Evolutionary conservation across 2,113 vertebrate genomes (phyloP).

Genomic region (Bufo gargarizans): DNA sequence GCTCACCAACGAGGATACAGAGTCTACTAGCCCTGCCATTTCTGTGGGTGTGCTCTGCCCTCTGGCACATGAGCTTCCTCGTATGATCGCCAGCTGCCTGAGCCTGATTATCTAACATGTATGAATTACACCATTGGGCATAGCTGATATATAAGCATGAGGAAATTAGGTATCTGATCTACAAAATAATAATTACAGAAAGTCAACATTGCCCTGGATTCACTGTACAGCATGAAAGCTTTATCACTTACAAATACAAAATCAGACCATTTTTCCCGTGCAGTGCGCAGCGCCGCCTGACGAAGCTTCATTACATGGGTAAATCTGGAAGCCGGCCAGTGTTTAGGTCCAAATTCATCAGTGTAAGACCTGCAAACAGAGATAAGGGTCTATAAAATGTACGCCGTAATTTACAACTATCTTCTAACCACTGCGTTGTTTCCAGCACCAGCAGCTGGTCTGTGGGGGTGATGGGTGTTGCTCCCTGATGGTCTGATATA

Average conservation of each 20-base stretch:
- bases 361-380: slow-evolving; percentile 80
- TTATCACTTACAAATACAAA: slow-evolving; percentile 84
- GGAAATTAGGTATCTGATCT: background rate
- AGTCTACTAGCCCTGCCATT: background rate
- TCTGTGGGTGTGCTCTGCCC: no score
- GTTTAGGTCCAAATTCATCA: slow-evolving; percentile 94
- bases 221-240: background rate
- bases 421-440: no score
- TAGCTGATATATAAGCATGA: background rate
- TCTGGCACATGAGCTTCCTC: no score
- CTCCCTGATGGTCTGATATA: no score
- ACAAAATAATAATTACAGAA: background rate
- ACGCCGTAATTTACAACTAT: background rate
- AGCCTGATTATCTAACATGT: background rate
- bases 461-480: no score
- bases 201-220: background rate
- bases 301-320: slow-evolving; percentile 92
- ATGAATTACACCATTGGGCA: background rate
- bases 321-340: slow-evolving; percentile 92
- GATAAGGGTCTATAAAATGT: background rate
- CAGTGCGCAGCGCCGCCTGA: slow-evolving; percentile 88
- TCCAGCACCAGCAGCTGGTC: no score
- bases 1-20: background rate
- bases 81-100: background rate
- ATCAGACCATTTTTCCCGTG: slow-evolving; percentile 92